Evolutionary conservation across 2,113 vertebrate genomes (phyloP), one percentile per base, ranked within the genome.

Genomic region (Aptenodytes forsteri): DNA sequence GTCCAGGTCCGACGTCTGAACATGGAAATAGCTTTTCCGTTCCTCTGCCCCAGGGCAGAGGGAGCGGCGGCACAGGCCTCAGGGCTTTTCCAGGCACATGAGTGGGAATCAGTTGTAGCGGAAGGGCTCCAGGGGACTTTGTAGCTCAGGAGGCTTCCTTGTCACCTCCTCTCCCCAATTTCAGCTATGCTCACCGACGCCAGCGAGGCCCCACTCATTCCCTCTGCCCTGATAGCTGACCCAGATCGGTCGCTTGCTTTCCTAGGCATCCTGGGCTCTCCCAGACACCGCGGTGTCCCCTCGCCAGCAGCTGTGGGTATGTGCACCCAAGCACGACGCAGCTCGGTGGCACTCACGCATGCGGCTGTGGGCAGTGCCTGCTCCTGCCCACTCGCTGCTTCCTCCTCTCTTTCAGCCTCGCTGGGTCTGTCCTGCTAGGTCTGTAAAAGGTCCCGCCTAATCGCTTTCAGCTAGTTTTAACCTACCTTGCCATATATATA

Each of bases 271-370:
- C 52, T 3, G 2, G 40, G 18, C 54, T 73, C 32, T 56, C 32
- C 44, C 40, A 42, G 49, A 23, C 44, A 22, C 29, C 0, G 0
- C 1, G 9, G 11, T 47, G 11, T 47, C 50, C 34, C 40, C 50
- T 78, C 3, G 3, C 29, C 3, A 0, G 44, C 3, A 6, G 20
- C 40, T 13, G 49, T 42, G 29, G 7, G 36, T 61, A 25, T 9
- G 34, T 32, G 40, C 30, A 10, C 36, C 82, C 82, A 40, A 40
- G 58, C 40, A 72, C 40, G 50, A 20, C 3, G 12, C 55, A 78
- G 69, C 26, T 52, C 25, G 18, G 50, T 38, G 65, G 23, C 79
- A 64, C 34, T 49, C 22, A 5, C 17, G 9, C 4, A 2, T 3
- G 7, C 1, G 6, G 6, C 73, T 92, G 52, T 36, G 40, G 46